Percentiles rank a stretch among this genome's conserved stretches.
Conservation (phyloP, 2,797 vertebrate genomes). For the Spinus pinus region DNA sequence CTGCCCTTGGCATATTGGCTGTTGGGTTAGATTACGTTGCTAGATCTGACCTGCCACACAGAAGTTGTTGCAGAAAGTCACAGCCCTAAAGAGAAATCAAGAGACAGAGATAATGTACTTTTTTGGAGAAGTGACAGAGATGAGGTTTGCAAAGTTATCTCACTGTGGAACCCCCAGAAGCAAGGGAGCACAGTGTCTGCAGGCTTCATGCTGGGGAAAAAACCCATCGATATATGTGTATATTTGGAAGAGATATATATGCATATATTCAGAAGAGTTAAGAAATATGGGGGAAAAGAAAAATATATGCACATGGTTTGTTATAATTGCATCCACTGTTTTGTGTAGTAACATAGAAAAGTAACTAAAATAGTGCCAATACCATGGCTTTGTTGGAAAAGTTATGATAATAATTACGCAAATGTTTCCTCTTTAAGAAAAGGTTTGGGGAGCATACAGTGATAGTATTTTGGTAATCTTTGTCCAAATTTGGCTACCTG, state of each 20-base stretch:
- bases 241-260: background rate
- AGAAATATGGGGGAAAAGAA: background rate
- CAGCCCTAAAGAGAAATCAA: background rate
- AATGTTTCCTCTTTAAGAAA: background rate
- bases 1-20: background rate
- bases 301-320: background rate
- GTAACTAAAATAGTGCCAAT: background rate
- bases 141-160: background rate
- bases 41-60: background rate
- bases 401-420: slow-evolving; percentile 6
- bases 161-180: background rate
- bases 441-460: background rate
- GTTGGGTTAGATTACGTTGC: background rate
- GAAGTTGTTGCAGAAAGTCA: background rate
- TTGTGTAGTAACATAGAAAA: background rate
- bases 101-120: background rate
- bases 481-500: slow-evolving; percentile 15
- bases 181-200: background rate
- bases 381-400: background rate
- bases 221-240: accelerated
- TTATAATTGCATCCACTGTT: background rate
- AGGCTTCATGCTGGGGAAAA: background rate
- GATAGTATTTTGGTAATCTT: slow-evolving; percentile 28
- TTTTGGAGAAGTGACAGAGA: background rate
- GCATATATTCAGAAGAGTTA: background rate